Conservation (phyloP, 1,140 invertebrate genomes). For the Micrasema minimum region DNA sequence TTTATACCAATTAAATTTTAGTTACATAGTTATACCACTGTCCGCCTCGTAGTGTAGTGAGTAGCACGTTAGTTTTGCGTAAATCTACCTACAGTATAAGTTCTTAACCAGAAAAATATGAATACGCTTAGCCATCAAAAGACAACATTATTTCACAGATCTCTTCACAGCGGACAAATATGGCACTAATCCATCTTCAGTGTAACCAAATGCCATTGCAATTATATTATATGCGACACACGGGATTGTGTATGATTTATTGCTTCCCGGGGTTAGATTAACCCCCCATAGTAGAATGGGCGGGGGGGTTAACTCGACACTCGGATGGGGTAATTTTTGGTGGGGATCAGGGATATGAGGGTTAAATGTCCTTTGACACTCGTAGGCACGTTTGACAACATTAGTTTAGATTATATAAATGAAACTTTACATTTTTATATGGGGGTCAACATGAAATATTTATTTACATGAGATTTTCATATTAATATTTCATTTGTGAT, state of each 20-base stretch:
- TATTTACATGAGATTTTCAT: too few relatives aligned
- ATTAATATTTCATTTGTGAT: too few relatives aligned
- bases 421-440: too few relatives aligned
- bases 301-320: background rate
- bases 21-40: too few relatives aligned
- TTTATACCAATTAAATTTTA: too few relatives aligned
- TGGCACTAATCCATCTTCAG: conserved; percentile 51
- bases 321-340: conserved; percentile 28
- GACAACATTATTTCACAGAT: background rate
- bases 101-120: too few relatives aligned
- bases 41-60: too few relatives aligned
- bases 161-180: background rate
- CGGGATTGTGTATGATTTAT: conserved; percentile 39
- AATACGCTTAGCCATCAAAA: too few relatives aligned
- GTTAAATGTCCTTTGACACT: conserved; percentile 31
- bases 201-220: conserved; percentile 51
- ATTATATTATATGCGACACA: conserved; percentile 52
- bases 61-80: too few relatives aligned
- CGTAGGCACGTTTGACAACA: background rate
- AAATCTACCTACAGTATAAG: too few relatives aligned
- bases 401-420: background rate
- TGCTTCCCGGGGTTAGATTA: conserved; percentile 17
- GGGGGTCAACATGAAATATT: too few relatives aligned
- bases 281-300: background rate
- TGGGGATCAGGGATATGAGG: conserved; percentile 9